Base-by-base conservation (phyloP, 1,140 invertebrate genomes). In the Laupala kohalensis region DNA sequence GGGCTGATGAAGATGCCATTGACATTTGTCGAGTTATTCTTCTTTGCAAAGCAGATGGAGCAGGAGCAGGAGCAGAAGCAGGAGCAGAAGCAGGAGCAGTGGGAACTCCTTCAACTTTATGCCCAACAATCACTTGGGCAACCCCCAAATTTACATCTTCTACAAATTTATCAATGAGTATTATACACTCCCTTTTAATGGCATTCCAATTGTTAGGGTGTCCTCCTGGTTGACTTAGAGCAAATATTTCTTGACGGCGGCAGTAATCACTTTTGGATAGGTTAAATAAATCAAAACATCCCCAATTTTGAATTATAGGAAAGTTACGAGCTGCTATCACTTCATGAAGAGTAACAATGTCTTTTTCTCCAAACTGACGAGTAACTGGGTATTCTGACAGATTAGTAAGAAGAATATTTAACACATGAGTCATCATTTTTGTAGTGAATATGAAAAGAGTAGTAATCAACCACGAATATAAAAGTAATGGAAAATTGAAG, bases 131-230 rank as follows among this genome's bases (percentile, higher is more conserved):
- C 13, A 64, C 13, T 28, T 71, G 64, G 12, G 19, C 23, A n/a
- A 66, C 70, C 23, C 5, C 66, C 5, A 53, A 53, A 26, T 73
- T 74, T 25, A 70, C 6, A 25, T 88, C 82, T 3, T 83, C 81
- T 0, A 84, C 84, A 76, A 89, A 92, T 67, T 83, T 81, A 70
- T 84, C 86, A 1, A 92, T 81, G 0, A 87, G 78, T 30, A 76
- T 77, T 4, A 89, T 75, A 77, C 86, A 86, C 74, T 84, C 84
- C 74, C 86, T 82, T 13, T 88, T 80, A 5, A 92, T 77, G 70
- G 83, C 83, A 75, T 89, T 92, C 91, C 91, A 93, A 74, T 90
- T 91, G 73, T 89, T 88, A 2, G 91, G 90, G 79, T 92, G 90
- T 67, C 89, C 88, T 26, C 90, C 89, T 67, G 91, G 91, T 76